These are phyloP conservation scores for Anisognathus igniventris DNA, from an alignment of 2,797 vertebrate genomes.

Conservation along the genomic window DNA sequence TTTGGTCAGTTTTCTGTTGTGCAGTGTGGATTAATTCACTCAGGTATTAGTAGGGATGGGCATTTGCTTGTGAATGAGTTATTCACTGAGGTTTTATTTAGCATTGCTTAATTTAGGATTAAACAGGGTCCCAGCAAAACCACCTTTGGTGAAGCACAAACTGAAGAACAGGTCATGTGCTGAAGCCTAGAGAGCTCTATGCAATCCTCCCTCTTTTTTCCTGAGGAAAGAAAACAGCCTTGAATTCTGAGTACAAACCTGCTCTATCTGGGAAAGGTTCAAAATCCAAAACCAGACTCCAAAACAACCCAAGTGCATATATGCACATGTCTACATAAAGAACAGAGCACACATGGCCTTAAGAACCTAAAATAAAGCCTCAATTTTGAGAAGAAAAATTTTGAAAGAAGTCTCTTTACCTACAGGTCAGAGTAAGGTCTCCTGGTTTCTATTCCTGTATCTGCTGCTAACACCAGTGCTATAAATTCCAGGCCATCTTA, in stretches of 20 bases:
- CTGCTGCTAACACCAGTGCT: not conserved
- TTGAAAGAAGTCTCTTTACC: not conserved
- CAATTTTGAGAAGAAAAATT: not conserved
- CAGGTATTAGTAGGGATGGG: not conserved
- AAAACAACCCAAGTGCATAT: not conserved
- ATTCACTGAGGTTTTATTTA: not conserved
- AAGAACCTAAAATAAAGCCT: not conserved
- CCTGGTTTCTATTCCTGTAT: not conserved
- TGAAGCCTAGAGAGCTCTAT: not conserved
- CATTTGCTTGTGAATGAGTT: not conserved
- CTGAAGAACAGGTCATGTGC: not conserved
- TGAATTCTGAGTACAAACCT: not conserved
- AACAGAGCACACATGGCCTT: not conserved
- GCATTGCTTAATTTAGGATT: not conserved
- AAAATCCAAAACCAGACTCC: not conserved
- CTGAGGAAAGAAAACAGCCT: not conserved
- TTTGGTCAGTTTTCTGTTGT: not conserved
- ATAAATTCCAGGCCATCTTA: not conserved
- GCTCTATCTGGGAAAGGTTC: not conserved
- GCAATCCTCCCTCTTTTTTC: not conserved
- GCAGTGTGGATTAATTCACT: not conserved
- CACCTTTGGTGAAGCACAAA: not conserved
- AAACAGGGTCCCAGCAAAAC: not conserved
- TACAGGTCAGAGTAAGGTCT: not conserved
- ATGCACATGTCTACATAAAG: not conserved